Percentiles rank a stretch among this genome's conserved stretches.
Conservation (phyloP, 2,888 invertebrate genomes). For the Netelia virgata region DNA sequence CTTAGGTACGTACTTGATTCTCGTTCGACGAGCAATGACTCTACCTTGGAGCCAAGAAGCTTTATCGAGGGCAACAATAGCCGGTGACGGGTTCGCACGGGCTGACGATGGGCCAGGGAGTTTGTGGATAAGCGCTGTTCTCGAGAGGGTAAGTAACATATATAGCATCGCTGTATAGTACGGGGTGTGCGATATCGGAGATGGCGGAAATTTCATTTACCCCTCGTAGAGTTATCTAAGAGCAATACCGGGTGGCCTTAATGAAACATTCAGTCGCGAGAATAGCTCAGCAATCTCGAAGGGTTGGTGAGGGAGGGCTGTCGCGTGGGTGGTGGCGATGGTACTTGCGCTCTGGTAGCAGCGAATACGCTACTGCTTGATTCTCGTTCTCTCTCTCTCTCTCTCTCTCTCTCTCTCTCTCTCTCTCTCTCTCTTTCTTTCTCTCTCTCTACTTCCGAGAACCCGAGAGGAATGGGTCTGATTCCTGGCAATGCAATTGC, state of each 20-base stretch:
- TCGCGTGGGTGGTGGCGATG: constrained; percentile 61
- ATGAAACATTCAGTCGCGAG: constrained; percentile 85
- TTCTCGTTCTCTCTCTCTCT: constrained; percentile 36
- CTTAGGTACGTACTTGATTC: constrained; percentile 10
- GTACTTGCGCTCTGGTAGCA: constrained; percentile 54
- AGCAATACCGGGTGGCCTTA: constrained; percentile 85
- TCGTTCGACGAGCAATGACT: constrained; percentile 77
- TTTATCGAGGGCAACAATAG: constrained; percentile 69
- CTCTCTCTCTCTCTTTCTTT: constrained; percentile 47
- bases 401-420: constrained; percentile 41
- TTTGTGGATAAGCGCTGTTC: constrained; percentile 48
- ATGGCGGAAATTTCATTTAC: constrained; percentile 85
- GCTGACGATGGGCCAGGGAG: constrained; percentile 64
- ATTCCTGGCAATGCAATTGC: constrained; percentile 85
- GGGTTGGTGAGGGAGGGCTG: constrained; percentile 76
- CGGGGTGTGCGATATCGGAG: constrained; percentile 82
- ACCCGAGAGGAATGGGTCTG: constrained; percentile 81
- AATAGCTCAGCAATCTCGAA: constrained; percentile 85
- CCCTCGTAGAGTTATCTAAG: constrained; percentile 85
- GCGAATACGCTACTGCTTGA: constrained; percentile 60
- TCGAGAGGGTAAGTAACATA: constrained; percentile 23
- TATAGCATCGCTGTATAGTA: constrained; percentile 49
- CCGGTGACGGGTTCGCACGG: constrained; percentile 61
- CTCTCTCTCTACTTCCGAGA: constrained; percentile 55
- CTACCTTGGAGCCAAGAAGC: constrained; percentile 81